Evolutionary conservation across 2,113 vertebrate species (phyloP).

Genomic region (Ammodytes marinus): DNA sequence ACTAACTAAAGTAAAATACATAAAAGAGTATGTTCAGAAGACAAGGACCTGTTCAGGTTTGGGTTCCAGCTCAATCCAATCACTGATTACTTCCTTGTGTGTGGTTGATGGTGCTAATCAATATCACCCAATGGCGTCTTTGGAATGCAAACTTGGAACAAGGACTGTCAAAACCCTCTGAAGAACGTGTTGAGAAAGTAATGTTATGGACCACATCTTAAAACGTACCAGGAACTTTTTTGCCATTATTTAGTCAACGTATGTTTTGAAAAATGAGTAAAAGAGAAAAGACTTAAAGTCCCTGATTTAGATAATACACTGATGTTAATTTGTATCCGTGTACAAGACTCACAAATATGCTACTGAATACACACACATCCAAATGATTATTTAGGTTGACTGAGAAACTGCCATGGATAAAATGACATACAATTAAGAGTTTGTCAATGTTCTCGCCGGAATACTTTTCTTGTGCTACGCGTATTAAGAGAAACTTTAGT

Average conservation of each 20-base stretch:
- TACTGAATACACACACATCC: background rate
- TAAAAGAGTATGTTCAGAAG: background rate
- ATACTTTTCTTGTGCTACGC: background rate
- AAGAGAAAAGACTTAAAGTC: background rate
- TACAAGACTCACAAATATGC: background rate
- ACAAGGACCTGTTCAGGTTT: background rate
- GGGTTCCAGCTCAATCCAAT: background rate
- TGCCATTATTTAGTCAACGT: background rate
- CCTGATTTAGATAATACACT: background rate
- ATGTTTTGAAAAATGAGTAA: background rate
- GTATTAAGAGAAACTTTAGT: background rate
- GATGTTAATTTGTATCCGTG: background rate
- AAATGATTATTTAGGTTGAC: background rate
- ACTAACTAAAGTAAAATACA: background rate
- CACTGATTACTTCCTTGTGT: slow-evolving; percentile 14
- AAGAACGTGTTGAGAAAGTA: background rate
- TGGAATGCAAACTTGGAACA: slow-evolving; percentile 11
- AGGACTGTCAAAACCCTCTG: background rate
- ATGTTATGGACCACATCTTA: background rate
- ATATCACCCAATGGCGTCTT: slow-evolving; percentile 32
- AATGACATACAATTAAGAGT: too few species aligned
- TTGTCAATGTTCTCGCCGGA: background rate
- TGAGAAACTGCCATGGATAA: background rate
- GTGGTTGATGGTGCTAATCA: slow-evolving; percentile 25
- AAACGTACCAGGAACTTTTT: background rate